These are phyloP conservation scores for Todiramphus saurophagus DNA, from an alignment of 2,113 vertebrate species.

Conservation along the genomic window DNA sequence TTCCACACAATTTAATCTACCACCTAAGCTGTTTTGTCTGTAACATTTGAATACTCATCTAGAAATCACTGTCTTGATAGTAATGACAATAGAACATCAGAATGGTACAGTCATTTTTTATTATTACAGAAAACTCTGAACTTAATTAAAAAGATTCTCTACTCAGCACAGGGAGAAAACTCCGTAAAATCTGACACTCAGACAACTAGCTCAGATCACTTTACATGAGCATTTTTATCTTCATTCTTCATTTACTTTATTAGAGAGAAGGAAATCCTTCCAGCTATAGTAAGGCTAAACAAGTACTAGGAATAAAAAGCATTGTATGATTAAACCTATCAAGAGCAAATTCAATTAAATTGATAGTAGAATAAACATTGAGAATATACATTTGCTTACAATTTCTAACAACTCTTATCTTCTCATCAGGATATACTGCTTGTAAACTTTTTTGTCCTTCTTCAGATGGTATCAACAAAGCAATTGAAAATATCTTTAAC, in stretches of 20 bases:
- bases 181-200: neutral
- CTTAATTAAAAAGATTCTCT: neutral
- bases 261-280: neutral
- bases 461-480: neutral
- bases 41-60: neutral
- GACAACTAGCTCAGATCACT: neutral
- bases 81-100: neutral
- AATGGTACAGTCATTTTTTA: neutral
- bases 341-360: neutral
- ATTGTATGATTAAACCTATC: fast-evolving
- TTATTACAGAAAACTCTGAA: neutral
- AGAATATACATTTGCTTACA: neutral
- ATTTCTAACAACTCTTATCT: neutral
- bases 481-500: neutral
- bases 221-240: neutral
- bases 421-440: neutral
- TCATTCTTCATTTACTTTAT: neutral
- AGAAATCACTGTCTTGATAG: neutral
- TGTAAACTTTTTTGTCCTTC: neutral
- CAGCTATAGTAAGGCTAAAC: neutral
- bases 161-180: neutral
- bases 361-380: neutral
- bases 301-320: neutral
- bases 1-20: neutral
- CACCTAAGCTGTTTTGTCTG: neutral